These are phyloP conservation scores for Myripristis murdjan DNA, from an alignment of 2,797 vertebrate genomes.

Conservation along the genomic window DNA sequence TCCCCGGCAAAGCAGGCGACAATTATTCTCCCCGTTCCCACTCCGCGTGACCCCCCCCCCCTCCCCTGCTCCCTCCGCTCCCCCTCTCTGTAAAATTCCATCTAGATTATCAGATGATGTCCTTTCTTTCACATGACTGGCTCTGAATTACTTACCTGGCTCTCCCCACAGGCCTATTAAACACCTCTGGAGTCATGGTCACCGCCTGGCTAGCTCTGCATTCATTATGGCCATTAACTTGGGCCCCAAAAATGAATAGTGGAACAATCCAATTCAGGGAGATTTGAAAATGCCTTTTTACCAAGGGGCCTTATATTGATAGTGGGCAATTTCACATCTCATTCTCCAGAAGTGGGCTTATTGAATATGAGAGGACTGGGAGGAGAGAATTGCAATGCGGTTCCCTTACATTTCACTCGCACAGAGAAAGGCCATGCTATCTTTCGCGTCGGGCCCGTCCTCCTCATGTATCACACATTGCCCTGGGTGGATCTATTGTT, in stretches of 20 bases:
- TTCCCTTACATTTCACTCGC: conserved; percentile 72
- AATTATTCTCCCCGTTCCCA: not conserved
- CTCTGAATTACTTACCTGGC: conserved; percentile 69
- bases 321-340: conserved; percentile 83
- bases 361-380: conserved; percentile 77
- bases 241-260: conserved; percentile 71
- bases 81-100: conserved; percentile 44
- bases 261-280: conserved; percentile 81
- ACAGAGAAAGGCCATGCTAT: conserved; percentile 57
- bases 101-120: conserved; percentile 63
- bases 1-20: conserved; percentile 16
- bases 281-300: conserved; percentile 78
- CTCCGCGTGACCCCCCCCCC: not conserved
- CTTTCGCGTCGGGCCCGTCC: conserved; percentile 51
- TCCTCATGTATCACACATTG: conserved; percentile 59
- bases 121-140: conserved; percentile 67
- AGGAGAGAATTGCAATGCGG: conserved; percentile 64
- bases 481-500: conserved; percentile 71
- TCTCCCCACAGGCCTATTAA: conserved; percentile 71
- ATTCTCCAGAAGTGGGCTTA: conserved; percentile 79
- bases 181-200: conserved; percentile 68
- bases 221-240: conserved; percentile 83
- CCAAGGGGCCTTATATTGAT: conserved; percentile 71
- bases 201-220: conserved; percentile 65
- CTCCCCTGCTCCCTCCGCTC: not conserved